phyloP scores from a whole-genome alignment of 2,797 vertebrate species.

The Benthosema pterotum region DNA sequence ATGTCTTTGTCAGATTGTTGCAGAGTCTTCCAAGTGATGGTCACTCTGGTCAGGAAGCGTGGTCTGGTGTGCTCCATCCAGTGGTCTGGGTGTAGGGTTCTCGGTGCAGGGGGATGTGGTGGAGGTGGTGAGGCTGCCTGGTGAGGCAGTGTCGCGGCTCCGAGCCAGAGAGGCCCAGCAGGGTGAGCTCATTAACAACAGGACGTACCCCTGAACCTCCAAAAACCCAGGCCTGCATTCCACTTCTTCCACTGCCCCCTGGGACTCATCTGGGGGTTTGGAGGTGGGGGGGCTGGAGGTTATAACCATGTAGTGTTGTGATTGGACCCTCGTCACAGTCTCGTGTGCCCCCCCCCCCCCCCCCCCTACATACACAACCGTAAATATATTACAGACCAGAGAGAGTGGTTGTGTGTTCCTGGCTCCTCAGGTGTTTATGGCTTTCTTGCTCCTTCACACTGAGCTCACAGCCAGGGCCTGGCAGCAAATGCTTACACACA shows the following conservation, averaged over 20 bases:
- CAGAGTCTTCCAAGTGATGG: slow-evolving; percentile 3
- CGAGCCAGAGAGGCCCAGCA: slow-evolving; percentile 58
- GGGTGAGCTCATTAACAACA: slow-evolving; percentile 74
- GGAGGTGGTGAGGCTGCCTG: slow-evolving; percentile 35
- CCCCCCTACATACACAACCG: slow-evolving; percentile 30
- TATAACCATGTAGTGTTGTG: slow-evolving; percentile 67
- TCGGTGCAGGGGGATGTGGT: slow-evolving; percentile 19
- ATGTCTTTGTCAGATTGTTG: slow-evolving; percentile 22
- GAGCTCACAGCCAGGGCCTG: slow-evolving; percentile 48
- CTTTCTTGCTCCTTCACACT: slow-evolving; percentile 54
- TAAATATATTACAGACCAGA: slow-evolving; percentile 58
- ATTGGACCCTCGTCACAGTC: slow-evolving; percentile 61
- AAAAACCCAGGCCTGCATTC: slow-evolving; percentile 67
- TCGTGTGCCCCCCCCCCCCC: slow-evolving; percentile 15
- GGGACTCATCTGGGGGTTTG: slow-evolving; percentile 53
- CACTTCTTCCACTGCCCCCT: slow-evolving; percentile 50
- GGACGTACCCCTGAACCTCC: slow-evolving; percentile 72
- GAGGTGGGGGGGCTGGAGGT: slow-evolving; percentile 25
- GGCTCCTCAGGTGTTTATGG: slow-evolving; percentile 69
- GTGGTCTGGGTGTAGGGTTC: no score
- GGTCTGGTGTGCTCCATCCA: background rate
- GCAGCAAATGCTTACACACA: slow-evolving; percentile 24
- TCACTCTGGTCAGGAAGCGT: slow-evolving; percentile 29
- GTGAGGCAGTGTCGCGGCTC: slow-evolving; percentile 46
- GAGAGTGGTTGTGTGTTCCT: slow-evolving; percentile 59